Evolutionary conservation across 2,113 vertebrate genomes (phyloP).

Genomic region (Mustelus asterias): DNA sequence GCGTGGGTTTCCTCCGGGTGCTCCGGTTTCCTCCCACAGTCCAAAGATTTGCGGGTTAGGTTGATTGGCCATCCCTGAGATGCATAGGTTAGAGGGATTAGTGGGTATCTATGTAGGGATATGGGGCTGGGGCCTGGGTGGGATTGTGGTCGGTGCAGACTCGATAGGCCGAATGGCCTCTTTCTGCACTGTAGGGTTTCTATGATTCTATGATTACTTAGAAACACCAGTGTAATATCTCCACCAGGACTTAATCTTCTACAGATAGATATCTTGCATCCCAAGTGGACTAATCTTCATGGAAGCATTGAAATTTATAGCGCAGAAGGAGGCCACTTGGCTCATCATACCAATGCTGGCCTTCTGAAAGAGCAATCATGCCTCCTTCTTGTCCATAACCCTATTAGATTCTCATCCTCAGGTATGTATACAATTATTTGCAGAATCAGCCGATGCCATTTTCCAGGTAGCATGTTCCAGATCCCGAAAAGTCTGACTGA

Average conservation of each 20-base stretch:
- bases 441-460: neutral
- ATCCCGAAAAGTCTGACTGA: neutral
- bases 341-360: too few relatives aligned
- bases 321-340: neutral
- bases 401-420: neutral
- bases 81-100: too few relatives aligned
- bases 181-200: too few relatives aligned
- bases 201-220: too few relatives aligned
- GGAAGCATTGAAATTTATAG: neutral
- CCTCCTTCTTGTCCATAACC: neutral
- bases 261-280: neutral
- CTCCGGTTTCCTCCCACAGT: too few relatives aligned
- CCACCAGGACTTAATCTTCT: neutral
- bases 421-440: neutral
- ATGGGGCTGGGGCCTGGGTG: too few relatives aligned
- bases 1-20: too few relatives aligned
- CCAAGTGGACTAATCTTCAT: neutral
- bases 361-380: neutral
- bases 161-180: too few relatives aligned
- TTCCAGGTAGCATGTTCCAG: neutral
- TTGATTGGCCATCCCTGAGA: too few relatives aligned
- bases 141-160: too few relatives aligned
- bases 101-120: too few relatives aligned
- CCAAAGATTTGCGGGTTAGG: too few relatives aligned
- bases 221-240: neutral